Evolutionary conservation across 2,888 invertebrate genomes (phyloP), one percentile per base, ranked within the genome.

Genomic region (Drosophila kambysellisi): DNA sequence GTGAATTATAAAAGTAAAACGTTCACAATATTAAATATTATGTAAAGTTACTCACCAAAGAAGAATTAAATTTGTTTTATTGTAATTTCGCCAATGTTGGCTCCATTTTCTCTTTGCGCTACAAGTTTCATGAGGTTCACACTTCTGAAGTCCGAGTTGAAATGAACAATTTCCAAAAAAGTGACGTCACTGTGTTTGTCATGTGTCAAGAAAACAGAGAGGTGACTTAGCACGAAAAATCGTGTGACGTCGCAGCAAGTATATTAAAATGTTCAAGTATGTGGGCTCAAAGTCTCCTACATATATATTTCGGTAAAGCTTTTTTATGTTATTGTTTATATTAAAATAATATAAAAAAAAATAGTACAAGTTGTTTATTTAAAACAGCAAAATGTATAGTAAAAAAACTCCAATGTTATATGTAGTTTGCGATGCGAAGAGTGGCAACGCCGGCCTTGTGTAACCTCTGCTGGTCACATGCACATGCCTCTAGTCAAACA

Each of bases 111-210:
- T 11, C 5, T 11, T 35, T 7, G 17, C 25, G 7, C 15, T 3
- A 3, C 3, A 17, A 37, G 7, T 25, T 17, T 0, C 2, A 43
- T 33, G 76, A 73, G 15, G 69, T 48, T 46, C 7, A 17, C 86
- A 56, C 59, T 37, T 52, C 43, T 1, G 65, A 39, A 54, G 88
- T 39, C 56, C 46, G 30, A 62, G 54, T 37, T 61, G 54, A 33
- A 88, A 50, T 88, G 82, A 43, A 43, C 48, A 58, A 37, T 8
- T 20, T n/a, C 8, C 29, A 30, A 33, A 25, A 25, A 35, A 29
- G 7, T 0, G 29, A 4, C 12, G 51, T 29, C 8, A 4, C 8
- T 37, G 33, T 7, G 1, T 5, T 7, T 7, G 9, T 9, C 33
- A 50, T 25, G 29, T 43, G 12, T 11, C 2, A 9, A 29, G 1